Conservation (phyloP, 2,113 vertebrate species). For the Gymnocephalus cernua region DNA sequence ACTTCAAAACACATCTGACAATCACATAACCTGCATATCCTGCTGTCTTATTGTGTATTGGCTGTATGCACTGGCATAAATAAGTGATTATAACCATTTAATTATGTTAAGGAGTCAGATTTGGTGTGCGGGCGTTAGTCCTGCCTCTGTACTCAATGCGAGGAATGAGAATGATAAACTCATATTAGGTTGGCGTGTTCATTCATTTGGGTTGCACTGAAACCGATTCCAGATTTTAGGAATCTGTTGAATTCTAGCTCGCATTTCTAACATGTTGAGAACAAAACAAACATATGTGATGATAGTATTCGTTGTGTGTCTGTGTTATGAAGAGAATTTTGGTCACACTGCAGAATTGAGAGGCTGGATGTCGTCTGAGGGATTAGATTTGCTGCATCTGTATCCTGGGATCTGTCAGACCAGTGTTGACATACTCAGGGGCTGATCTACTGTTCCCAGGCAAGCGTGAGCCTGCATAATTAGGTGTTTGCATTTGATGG, state of each 20-base stretch:
- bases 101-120: constrained; percentile 36
- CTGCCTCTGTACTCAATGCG: neutral
- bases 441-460: constrained; percentile 69
- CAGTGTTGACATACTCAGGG: constrained; percentile 70
- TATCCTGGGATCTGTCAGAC: constrained; percentile 70
- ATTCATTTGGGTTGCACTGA: neutral
- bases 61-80: constrained; percentile 40
- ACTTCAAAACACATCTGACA: constrained; percentile 32
- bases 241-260: neutral
- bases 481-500: constrained; percentile 72
- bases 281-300: constrained; percentile 10
- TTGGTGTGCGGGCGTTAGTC: constrained; percentile 1
- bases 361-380: constrained; percentile 48
- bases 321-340: constrained; percentile 30
- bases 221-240: neutral
- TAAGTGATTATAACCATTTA: constrained; percentile 43
- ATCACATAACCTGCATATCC: constrained; percentile 1
- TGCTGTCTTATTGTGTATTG: neutral
- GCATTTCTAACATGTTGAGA: neutral
- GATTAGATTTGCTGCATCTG: constrained; percentile 74
- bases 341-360: constrained; percentile 44
- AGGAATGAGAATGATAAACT: neutral
- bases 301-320: constrained; percentile 15
- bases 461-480: constrained; percentile 81
- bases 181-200: constrained; percentile 5